Evolutionary conservation across 2,797 vertebrate species (phyloP).

Genomic region (Paratrypauchen microcephalus): DNA sequence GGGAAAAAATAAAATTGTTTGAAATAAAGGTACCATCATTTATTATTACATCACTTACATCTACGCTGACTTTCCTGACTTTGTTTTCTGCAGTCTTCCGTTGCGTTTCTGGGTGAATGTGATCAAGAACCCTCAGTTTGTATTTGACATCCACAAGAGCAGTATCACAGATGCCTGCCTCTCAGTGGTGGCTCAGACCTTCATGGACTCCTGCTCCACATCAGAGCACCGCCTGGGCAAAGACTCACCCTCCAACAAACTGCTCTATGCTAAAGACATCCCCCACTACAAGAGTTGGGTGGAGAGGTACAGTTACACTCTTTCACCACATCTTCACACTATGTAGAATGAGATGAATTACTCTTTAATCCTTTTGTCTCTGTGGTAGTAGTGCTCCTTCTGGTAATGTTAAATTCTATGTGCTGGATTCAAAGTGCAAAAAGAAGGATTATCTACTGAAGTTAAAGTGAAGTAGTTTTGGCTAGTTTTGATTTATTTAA

Average conservation of each 20-base stretch:
- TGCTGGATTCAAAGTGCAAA: slow-evolving; percentile 23
- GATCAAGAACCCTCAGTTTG: slow-evolving; percentile 98
- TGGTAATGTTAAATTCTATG: slow-evolving; percentile 37
- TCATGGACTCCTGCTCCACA: slow-evolving; percentile 98
- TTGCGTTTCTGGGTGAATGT: slow-evolving; percentile 99
- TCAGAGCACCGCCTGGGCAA: slow-evolving; percentile 97
- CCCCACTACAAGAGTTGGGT: slow-evolving; percentile 99
- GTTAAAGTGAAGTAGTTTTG: too few relatives aligned
- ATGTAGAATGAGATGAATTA: slow-evolving; percentile 30
- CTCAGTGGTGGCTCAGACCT: slow-evolving; percentile 96
- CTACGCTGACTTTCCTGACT: too few relatives aligned
- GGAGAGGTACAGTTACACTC: slow-evolving; percentile 81
- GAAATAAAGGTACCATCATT: too few relatives aligned
- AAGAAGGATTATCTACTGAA: not conserved
- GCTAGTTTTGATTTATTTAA: too few relatives aligned
- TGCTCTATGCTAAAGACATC: slow-evolving; percentile 98
- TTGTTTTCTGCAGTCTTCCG: slow-evolving; percentile 81
- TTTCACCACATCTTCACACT: slow-evolving; percentile 30
- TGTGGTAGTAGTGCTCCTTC: slow-evolving; percentile 26
- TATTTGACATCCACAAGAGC: slow-evolving; percentile 98
- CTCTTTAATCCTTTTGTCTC: slow-evolving; percentile 34
- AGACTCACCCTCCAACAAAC: slow-evolving; percentile 96
- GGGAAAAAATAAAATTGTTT: too few relatives aligned
- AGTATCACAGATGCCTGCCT: slow-evolving; percentile 98
- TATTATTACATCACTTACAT: too few relatives aligned